Base-by-base conservation (phyloP, 2,113 vertebrate genomes). In the Chrysochloris asiatica region DNA sequence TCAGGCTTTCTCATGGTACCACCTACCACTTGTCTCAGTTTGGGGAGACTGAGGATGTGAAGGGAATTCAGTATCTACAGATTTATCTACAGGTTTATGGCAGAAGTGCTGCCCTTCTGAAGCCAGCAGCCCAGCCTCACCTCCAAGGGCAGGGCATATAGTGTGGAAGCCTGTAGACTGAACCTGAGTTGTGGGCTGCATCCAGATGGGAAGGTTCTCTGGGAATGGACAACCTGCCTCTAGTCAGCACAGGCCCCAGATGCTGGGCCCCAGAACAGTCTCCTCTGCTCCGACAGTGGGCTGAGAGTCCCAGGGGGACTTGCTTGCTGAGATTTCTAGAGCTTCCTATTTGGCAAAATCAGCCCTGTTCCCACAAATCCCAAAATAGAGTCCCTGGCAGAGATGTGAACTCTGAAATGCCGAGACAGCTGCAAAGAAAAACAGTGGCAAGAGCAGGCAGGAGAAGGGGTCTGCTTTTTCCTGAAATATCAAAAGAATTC, bases 351-450 rank as follows among this genome's bases (percentile, higher is more conserved):
- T 92, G 95, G 83, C 45, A 47, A 88, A 90, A 80, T 82, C 72
- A 43, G 61, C 30, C 63, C 47, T 8, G 83, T 96, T 94, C 95
- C 94, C 95, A 96, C 96, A 95, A 90, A 95, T 95, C 96, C 95
- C 90, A 95, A 96, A 96, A 94, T 95, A 94, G 93, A 81, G 90
- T 90, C 95, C 77, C 95, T 97, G 96, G 93, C 95, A 96, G 86
- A 84, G 80, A 61, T 0, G 1, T 69, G 92, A 81, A 56, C 73
- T 93, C 95, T 96, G 95, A 97, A 95, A 93, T 77, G 80, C 90
- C 92, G 95, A 89, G 94, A 96, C 94, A 96, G 95, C 95, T 96
- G 95, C 92, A 88, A 47, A 92, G 92, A 48, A 76, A 94, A 92
- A 54, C 11, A 79, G 84, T 22, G 78, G 67, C 14, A 72, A 24